These are phyloP conservation scores for Epicauta chinensis DNA, from an alignment of 1,140 invertebrate genomes.

Conservation along the genomic window DNA sequence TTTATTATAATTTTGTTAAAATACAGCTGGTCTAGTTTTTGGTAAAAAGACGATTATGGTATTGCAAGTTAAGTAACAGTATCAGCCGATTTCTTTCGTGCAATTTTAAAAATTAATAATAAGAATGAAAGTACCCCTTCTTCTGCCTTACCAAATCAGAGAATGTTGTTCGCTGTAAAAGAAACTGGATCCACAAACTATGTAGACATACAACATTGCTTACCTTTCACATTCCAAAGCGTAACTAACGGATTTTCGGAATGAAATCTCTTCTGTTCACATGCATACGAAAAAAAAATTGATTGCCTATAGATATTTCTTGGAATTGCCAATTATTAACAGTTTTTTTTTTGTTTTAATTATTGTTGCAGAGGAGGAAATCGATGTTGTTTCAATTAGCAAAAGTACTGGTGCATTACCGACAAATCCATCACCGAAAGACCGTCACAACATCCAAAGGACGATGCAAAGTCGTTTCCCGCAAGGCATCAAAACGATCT, in stretches of 20 bases:
- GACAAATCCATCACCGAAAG: conserved; percentile 54
- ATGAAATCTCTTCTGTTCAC: no score
- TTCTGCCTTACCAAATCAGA: conserved; percentile 5
- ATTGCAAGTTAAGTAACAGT: not conserved
- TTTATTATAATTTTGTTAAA: no score
- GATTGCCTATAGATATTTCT: no score
- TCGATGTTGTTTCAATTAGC: conserved; percentile 66
- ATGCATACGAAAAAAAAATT: no score
- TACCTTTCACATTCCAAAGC: conserved; percentile 25
- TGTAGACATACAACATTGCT: conserved; percentile 1
- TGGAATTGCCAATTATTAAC: not conserved
- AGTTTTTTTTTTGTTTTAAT: conserved; percentile 13
- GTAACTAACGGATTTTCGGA: conserved; percentile 22
- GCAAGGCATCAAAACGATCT: conserved; percentile 31
- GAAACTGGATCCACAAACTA: conserved; percentile 26
- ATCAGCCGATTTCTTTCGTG: conserved; percentile 13
- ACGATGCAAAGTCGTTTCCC: conserved; percentile 41
- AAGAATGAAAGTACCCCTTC: no score
- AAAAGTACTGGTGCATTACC: conserved; percentile 44
- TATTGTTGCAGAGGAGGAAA: conserved; percentile 62
- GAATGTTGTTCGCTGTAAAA: conserved; percentile 18
- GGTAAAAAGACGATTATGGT: no score
- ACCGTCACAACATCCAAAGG: conserved; percentile 55
- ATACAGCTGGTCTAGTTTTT: no score
- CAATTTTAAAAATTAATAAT: not conserved